phyloP scores from a whole-genome alignment of 2,888 invertebrate species.

The Agrochola lychnidis region DNA sequence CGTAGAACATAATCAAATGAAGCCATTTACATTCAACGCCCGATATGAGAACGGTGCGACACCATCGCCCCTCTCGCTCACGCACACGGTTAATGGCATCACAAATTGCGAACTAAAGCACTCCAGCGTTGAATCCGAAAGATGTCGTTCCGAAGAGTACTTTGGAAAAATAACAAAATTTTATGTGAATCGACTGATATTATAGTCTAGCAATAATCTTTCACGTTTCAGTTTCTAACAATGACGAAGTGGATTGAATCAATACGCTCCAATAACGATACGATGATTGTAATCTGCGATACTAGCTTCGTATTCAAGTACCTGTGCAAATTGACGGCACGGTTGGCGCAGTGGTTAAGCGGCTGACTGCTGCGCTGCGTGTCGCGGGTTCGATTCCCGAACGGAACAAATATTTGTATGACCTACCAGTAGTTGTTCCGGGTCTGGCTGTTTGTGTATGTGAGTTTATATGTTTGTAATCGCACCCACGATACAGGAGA shows the following conservation, averaged over 20 bases:
- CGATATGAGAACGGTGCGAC: slow-evolving; percentile 77
- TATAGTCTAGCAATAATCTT: slow-evolving; percentile 76
- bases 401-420: no score
- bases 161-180: slow-evolving; percentile 86
- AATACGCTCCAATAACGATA: slow-evolving; percentile 58
- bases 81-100: slow-evolving; percentile 85
- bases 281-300: slow-evolving; percentile 31
- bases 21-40: slow-evolving; percentile 88
- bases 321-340: background rate
- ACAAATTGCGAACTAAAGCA: slow-evolving; percentile 85
- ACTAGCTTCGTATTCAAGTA: slow-evolving; percentile 17
- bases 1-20: slow-evolving; percentile 88
- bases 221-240: slow-evolving; percentile 70
- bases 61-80: slow-evolving; percentile 78
- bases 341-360: no score
- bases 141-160: slow-evolving; percentile 77
- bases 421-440: no score
- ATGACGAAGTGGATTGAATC: slow-evolving; percentile 64
- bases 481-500: no score
- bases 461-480: no score
- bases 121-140: slow-evolving; percentile 78
- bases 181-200: slow-evolving; percentile 81
- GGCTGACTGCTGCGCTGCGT: no score
- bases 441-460: no score
- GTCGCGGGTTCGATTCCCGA: no score